Conservation (phyloP, 2,113 vertebrate species). For the Oncorhynchus tshawytscha region DNA sequence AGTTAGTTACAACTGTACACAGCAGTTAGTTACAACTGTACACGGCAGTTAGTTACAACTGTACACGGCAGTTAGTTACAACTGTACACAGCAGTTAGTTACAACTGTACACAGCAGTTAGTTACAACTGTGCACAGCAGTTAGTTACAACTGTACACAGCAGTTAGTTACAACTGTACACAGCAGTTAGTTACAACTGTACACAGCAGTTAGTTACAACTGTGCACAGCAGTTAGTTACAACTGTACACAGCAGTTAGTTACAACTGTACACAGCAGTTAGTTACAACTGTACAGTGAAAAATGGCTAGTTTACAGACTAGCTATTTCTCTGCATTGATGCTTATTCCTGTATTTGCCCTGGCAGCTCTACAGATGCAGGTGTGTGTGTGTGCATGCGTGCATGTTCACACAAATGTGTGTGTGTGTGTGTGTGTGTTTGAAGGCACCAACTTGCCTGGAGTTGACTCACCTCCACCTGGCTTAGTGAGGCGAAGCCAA, state of each 20-base stretch:
- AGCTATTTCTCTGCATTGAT: neutral
- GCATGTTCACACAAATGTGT: neutral
- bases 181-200: neutral
- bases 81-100: neutral
- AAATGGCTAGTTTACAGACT: neutral
- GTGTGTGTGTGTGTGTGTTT: neutral
- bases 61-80: neutral
- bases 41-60: neutral
- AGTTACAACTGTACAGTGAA: neutral
- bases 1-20: too few species aligned
- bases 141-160: neutral
- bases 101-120: neutral
- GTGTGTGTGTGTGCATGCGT: too few species aligned
- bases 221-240: neutral
- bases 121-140: neutral
- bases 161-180: neutral
- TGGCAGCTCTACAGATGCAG: neutral
- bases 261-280: too few species aligned
- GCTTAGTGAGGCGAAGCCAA: slow-evolving; percentile 54
- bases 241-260: too few species aligned
- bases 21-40: too few species aligned
- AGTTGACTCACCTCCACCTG: slow-evolving; percentile 56
- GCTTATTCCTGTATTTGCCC: neutral
- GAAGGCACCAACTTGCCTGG: neutral
- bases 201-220: too few species aligned